Evolutionary conservation across 2,797 vertebrate genomes (phyloP).

Genomic region (Hoplostethus mediterraneus): DNA sequence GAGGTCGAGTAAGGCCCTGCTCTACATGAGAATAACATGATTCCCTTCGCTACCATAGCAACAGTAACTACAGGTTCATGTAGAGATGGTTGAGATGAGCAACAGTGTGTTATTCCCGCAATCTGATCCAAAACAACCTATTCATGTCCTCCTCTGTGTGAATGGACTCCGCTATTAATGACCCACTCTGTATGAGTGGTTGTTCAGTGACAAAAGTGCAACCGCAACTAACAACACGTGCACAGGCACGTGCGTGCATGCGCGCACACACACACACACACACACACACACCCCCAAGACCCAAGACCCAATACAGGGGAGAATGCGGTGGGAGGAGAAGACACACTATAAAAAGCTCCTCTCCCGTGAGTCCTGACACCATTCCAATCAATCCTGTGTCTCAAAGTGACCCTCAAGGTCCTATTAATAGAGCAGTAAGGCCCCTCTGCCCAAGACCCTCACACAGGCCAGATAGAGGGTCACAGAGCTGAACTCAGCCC

Average conservation of each 20-base stretch:
- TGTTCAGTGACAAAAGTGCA: background rate
- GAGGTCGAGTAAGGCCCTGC: too few species aligned
- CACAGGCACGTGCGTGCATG: background rate
- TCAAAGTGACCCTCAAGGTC: slow-evolving; percentile 70
- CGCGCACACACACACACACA: slow-evolving; percentile 31
- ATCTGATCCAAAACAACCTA: background rate
- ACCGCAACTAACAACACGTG: slow-evolving; percentile 11
- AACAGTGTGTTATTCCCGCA: background rate
- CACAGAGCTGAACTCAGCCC: slow-evolving; percentile 1
- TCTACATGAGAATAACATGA: background rate
- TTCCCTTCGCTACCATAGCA: background rate
- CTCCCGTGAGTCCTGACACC: slow-evolving; percentile 62
- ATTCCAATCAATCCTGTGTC: slow-evolving; percentile 74
- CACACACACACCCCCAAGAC: background rate
- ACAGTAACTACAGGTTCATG: slow-evolving; percentile 10
- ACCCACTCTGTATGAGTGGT: too few species aligned
- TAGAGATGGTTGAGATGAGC: background rate
- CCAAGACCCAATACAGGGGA: slow-evolving; percentile 26
- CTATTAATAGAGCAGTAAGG: slow-evolving; percentile 76
- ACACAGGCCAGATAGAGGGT: slow-evolving; percentile 37
- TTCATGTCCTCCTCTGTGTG: background rate
- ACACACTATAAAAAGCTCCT: slow-evolving; percentile 73
- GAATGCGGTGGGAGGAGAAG: slow-evolving; percentile 29
- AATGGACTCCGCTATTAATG: background rate
- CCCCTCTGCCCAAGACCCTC: slow-evolving; percentile 13